Evolutionary conservation across 1,140 invertebrate species (phyloP).

Genomic region (Cydia fagiglandana): DNA sequence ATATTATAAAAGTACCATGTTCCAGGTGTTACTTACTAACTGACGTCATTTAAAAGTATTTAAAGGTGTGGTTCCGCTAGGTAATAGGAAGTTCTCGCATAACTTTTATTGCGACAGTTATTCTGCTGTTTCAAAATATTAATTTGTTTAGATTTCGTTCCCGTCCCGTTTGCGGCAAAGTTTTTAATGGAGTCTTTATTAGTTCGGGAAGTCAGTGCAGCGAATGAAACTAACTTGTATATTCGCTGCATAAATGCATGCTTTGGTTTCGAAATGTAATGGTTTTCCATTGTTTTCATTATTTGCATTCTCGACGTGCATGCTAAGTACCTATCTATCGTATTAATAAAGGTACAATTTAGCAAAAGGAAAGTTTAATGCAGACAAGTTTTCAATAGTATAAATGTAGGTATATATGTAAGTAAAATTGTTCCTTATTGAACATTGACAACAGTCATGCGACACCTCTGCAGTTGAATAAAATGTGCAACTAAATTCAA

Average conservation of each 20-base stretch:
- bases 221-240: conserved; percentile 16
- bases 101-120: conserved; percentile 11
- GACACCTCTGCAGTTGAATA: too few relatives aligned
- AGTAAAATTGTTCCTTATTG: too few relatives aligned
- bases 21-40: not conserved
- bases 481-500: too few relatives aligned
- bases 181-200: conserved; percentile 23
- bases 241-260: conserved; percentile 10
- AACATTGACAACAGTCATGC: too few relatives aligned
- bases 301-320: not conserved
- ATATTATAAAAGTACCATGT: not conserved
- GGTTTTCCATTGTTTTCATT: not conserved
- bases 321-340: too few relatives aligned
- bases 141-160: conserved; percentile 23
- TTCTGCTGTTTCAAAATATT: conserved; percentile 16
- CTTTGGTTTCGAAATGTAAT: not conserved
- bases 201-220: conserved; percentile 17
- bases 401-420: too few relatives aligned
- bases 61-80: conserved; percentile 11
- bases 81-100: not conserved
- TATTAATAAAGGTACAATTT: too few relatives aligned
- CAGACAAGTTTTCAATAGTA: too few relatives aligned
- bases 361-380: too few relatives aligned
- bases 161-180: conserved; percentile 1
- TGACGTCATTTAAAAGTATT: conserved; percentile 6